Evolutionary conservation across 2,113 vertebrate genomes (phyloP), one percentile per base, ranked within the genome.

Genomic region (Catagonus wagneri): DNA sequence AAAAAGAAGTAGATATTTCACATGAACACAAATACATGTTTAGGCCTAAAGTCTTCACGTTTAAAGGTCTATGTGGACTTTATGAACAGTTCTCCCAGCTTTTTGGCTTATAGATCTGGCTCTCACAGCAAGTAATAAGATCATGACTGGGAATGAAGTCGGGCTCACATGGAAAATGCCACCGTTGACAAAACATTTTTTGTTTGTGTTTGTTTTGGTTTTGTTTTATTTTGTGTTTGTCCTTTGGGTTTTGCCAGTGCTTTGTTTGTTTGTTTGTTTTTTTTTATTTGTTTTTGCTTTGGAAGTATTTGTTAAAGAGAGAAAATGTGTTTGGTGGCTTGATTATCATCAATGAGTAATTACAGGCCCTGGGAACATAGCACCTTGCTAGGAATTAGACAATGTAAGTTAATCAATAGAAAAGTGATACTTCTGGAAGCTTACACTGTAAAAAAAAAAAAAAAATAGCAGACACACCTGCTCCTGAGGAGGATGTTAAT

Each of bases 291-390:
- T 11, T 25, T 10, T 56, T 72, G 58, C 15, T 81, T 84, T 69
- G 58, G 39, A 93, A 90, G 72, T 75, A 34, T 39, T 87, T 95
- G 23, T 25, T 65, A 69, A 86, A 86, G 78, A 85, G 93, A 89
- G 78, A 85, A 95, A 94, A 60, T 39, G 3, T 60, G 14, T 27
- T 87, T 36, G 10, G 60, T 85, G 50, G 13, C 23, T 90, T 76
- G 66, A 80, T 89, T 66, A 65, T 76, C n/a, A 92, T 95, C 11
- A 93, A 11, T 79, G 76, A 84, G n/a, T 92, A 94, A 81, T 58
- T 39, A 92, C 52, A 90, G 29, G 86, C 7, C 56, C 74, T 25
- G 56, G 22, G 29, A 36, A 79, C 0, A 20, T 13, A 34, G 4
- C 32, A 80, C 7, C n/a, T 56, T 4, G 29, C 4, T 32, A 66